A percentile compares a stretch with the other conserved stretches of the same genome.
Evolutionary conservation across 2,888 invertebrate species (phyloP).

Genomic region (Pandemis corylana): DNA sequence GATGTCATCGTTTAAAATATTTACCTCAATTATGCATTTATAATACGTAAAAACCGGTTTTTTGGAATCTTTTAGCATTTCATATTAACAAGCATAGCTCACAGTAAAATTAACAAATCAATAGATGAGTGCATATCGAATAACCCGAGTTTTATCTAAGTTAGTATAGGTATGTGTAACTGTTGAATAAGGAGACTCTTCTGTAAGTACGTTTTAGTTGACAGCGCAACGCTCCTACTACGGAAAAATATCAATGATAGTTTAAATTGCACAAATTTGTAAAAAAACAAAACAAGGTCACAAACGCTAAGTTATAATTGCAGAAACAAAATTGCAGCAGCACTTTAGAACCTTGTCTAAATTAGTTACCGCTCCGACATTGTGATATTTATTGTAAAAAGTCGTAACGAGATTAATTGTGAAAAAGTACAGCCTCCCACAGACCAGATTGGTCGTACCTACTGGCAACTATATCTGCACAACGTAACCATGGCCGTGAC

Average conservation of each 20-base stretch:
- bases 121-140: background rate
- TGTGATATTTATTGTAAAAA: background rate
- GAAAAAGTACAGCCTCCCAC: background rate
- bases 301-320: conserved; percentile 2
- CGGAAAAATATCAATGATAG: background rate
- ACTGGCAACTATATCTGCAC: conserved; percentile 34
- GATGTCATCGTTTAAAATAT: background rate
- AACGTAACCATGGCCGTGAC: conserved; percentile 59
- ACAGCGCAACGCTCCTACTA: background rate
- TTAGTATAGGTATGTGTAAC: background rate
- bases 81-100: too few species aligned
- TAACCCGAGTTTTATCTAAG: background rate
- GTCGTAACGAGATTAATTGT: background rate
- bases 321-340: conserved; percentile 23
- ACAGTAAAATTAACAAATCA: background rate
- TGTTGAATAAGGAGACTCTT: too few species aligned
- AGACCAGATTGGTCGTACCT: background rate
- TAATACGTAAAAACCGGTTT: conserved; percentile 10
- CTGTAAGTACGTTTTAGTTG: background rate
- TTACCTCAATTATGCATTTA: background rate
- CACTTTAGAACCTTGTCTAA: background rate
- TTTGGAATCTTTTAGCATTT: background rate
- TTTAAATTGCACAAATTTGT: background rate
- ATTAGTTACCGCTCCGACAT: background rate
- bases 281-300: background rate